Evolutionary conservation across 2,888 invertebrate species (phyloP), one percentile per base, ranked within the genome.

Genomic region (Meteorus colon): DNA sequence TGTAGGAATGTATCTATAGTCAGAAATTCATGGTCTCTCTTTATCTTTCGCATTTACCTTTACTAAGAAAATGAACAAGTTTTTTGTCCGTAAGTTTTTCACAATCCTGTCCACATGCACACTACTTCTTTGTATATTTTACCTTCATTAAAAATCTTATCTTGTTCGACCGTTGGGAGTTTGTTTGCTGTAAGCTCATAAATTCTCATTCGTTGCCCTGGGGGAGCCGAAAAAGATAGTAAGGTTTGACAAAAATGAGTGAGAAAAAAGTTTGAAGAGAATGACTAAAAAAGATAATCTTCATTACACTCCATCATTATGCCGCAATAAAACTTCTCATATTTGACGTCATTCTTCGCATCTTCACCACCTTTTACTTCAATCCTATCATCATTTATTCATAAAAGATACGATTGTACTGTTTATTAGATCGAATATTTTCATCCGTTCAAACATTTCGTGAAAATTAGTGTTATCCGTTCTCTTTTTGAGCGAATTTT

Each of bases 371-470:
- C 59, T 74, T 60, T 68, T 66, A 67, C 5, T 68, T 16, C n/a
- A 75, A 8, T 66, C n/a, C 19, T 19, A 67, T 48, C 67, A 60
- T 48, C 68, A 72, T 68, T 76, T 72, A 68, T 73, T 76, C 63
- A 62, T 37, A 6, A 27, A 51, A 51, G n/a, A 37, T 19, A 72
- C 31, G 1, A 45, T 37, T 19, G 16, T 48, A 12, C 45, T 29
- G 41, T 62, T 72, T 71, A 29, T 59, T 27, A 41, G 24, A 48
- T 31, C 16, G 27, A 24, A 31, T 12, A 34, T 71, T 29, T 41
- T 48, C 34, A 37, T 59, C 34, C 16, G 27, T 55, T 29, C n/a
- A 29, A 10, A 41, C 8, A 41, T 41, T 41, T 34, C 34, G 34
- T 34, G 5, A 34, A 34, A 34, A 34, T 34, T 8, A 34, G 24